Evolutionary conservation across 1,140 invertebrate genomes (phyloP), one percentile per base, ranked within the genome.

Genomic region (Medauroidea extradentata): DNA sequence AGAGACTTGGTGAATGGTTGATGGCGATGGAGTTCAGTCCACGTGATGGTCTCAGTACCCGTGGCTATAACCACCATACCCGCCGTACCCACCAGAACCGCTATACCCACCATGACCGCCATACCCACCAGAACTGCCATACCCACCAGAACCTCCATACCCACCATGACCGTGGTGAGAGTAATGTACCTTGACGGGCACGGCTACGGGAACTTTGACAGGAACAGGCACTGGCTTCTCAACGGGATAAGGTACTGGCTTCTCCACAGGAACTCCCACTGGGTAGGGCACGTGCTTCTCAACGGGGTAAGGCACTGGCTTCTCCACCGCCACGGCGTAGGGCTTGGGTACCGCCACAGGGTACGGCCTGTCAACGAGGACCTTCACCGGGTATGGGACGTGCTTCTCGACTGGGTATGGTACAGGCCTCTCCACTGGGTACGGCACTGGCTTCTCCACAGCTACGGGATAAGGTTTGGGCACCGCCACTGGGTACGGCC

Each of bases 401-500:
- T 62, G 65, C 3, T 67, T 66, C 51, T 73, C 72, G 19, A 63
- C 48, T 7, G 66, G 29, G 25, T 53, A 53, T 11, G 52, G 52
- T 8, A 53, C 52, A n/a, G 29, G 52, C 52, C 39, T 53, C 52
- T 53, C 52, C 14, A 53, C 52, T 7, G 52, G 52, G 52, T 42
- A 42, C 1, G 52, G 52, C 13, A 60, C 52, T 1, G 66, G 66
- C 9, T 85, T 80, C 2, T 74, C 85, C 0, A 75, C 69, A 0
- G 72, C 24, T 3, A 58, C 56, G 21, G 56, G 56, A 18, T 52
- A 50, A 24, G 89, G 86, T 67, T 88, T 27, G 56, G 84, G 3
- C 88, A 86, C 46, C 85, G 81, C 68, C 84, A 84, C 58, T 85
- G 87, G 16, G 88, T 81, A 38, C 81, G 79, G 56, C 18, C 72